Percentiles rank a stretch among this genome's conserved stretches.
Evolutionary conservation across 2,113 vertebrate genomes (phyloP).

Genomic region (Lutjanus erythropterus): DNA sequence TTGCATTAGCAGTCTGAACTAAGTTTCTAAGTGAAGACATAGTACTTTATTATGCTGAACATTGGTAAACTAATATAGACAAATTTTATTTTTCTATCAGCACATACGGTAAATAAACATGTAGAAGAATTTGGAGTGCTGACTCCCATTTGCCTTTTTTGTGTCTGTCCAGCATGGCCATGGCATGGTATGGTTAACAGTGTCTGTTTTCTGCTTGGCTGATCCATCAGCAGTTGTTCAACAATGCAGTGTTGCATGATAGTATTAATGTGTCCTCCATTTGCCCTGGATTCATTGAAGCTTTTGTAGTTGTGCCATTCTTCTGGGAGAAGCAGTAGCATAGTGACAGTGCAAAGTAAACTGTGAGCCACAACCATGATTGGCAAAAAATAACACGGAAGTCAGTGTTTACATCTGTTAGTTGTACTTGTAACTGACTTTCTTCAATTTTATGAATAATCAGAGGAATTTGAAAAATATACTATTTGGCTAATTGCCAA

Average conservation of each 20-base stretch:
- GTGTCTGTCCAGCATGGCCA: conserved; percentile 78
- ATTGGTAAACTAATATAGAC: neutral
- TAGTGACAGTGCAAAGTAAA: conserved; percentile 39
- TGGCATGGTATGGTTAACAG: conserved; percentile 59
- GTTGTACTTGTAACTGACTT: neutral
- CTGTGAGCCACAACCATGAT: neutral
- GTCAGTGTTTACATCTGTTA: neutral
- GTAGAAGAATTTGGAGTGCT: neutral
- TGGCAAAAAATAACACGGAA: neutral
- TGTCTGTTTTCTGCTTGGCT: conserved; percentile 76
- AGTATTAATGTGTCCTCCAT: conserved; percentile 56
- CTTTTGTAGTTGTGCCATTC: conserved; percentile 47
- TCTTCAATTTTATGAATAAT: neutral
- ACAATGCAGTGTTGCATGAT: conserved; percentile 75
- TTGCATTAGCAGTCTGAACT: no score
- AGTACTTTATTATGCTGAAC: neutral
- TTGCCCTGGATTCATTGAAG: conserved; percentile 71
- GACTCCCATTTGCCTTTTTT: conserved; percentile 36
- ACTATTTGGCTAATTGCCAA: neutral
- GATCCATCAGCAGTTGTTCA: conserved; percentile 67
- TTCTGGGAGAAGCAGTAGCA: conserved; percentile 58
- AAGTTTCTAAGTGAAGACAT: neutral
- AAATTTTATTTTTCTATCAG: neutral
- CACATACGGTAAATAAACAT: neutral
- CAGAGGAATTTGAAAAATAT: neutral